phyloP scores from a whole-genome alignment of 2,797 vertebrate genomes.

The Lutjanus argentimaculatus region DNA sequence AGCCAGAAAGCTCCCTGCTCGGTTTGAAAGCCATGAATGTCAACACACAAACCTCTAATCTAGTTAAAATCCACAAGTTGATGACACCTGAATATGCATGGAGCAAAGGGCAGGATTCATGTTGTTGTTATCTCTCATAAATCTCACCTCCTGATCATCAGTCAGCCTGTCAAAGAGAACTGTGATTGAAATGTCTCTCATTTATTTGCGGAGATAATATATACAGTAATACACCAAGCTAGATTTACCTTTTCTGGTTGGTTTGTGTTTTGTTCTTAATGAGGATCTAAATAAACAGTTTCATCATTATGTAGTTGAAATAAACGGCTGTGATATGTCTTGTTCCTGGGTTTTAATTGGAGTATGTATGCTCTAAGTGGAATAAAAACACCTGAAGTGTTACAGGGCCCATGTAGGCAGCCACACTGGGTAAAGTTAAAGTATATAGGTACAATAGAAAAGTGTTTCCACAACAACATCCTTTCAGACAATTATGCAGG shows the following conservation, averaged over 20 bases:
- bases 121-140: conserved; percentile 25
- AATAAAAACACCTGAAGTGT: too few relatives aligned
- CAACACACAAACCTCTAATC: conserved; percentile 70
- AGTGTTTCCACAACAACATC: too few relatives aligned
- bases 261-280: background rate
- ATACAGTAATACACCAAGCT: background rate
- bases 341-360: background rate
- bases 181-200: background rate
- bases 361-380: background rate
- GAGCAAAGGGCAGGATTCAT: conserved; percentile 31
- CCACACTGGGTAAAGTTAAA: too few relatives aligned
- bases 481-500: too few relatives aligned
- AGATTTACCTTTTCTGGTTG: background rate
- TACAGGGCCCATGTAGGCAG: too few relatives aligned
- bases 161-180: conserved; percentile 6
- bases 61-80: conserved; percentile 53
- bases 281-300: background rate
- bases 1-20: conserved; percentile 59
- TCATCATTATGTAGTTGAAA: conserved; percentile 1
- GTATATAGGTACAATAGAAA: too few relatives aligned
- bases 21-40: conserved; percentile 68
- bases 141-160: conserved; percentile 31
- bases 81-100: conserved; percentile 64
- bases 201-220: conserved; percentile 16
- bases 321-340: background rate